phyloP scores from a whole-genome alignment of 1,140 invertebrate genomes.

The Caenorhabditis latens region DNA sequence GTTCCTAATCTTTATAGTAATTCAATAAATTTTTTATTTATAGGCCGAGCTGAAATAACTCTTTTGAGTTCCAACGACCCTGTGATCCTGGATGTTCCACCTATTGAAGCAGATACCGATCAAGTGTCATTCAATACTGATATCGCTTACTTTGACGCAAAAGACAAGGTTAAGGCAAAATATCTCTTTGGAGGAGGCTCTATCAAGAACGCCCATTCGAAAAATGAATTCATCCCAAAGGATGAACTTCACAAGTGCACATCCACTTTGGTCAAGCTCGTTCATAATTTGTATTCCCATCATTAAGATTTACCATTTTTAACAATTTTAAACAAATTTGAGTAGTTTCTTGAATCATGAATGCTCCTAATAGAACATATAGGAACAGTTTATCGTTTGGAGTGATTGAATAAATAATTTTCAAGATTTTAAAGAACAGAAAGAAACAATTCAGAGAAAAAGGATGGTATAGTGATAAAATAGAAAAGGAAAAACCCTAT shows the following conservation, averaged over 20 bases:
- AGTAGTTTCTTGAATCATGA: too few relatives aligned
- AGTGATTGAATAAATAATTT: neutral
- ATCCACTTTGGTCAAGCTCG: constrained; percentile 30
- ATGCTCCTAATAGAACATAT: too few relatives aligned
- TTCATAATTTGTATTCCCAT: constrained; percentile 9
- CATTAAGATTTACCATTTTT: neutral
- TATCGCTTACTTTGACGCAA: constrained; percentile 67
- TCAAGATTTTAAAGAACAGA: neutral
- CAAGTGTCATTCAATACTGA: constrained; percentile 73
- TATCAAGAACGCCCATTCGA: constrained; percentile 72
- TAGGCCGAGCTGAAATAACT: constrained; percentile 49
- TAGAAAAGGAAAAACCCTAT: constrained; percentile 47
- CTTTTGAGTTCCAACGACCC: constrained; percentile 69
- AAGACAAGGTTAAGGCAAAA: constrained; percentile 66
- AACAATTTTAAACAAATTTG: too few relatives aligned
- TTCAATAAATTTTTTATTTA: neutral
- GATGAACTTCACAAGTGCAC: constrained; percentile 64
- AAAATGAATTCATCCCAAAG: constrained; percentile 69
- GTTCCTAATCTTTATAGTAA: neutral
- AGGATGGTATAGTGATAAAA: constrained; percentile 14
- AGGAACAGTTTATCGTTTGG: too few relatives aligned
- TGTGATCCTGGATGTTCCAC: constrained; percentile 68
- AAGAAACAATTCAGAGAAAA: constrained; percentile 30
- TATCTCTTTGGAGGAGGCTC: constrained; percentile 72
- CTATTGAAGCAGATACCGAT: constrained; percentile 61